phyloP scores from a whole-genome alignment of 2,113 vertebrate species.

The Poecilia latipinna region DNA sequence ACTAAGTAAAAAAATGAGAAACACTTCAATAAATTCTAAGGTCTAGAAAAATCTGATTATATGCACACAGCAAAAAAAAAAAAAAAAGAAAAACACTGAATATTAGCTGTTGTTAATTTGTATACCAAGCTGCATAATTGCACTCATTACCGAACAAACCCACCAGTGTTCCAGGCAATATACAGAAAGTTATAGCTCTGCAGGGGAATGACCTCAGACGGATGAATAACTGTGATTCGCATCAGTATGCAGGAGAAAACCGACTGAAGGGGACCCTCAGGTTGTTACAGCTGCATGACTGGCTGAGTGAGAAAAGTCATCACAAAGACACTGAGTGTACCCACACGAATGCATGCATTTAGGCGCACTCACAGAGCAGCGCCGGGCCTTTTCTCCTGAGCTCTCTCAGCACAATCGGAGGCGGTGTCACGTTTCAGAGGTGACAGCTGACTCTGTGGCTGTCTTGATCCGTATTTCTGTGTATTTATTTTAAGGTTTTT shows the following conservation, averaged over 20 bases:
- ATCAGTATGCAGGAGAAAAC: slow-evolving; percentile 32
- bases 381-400: slow-evolving; percentile 39
- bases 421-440: slow-evolving; percentile 73
- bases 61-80: not conserved
- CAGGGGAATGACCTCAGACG: slow-evolving; percentile 26
- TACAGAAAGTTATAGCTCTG: slow-evolving; percentile 15
- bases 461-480: not conserved
- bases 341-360: slow-evolving; percentile 4
- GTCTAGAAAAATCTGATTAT: slow-evolving; percentile 12
- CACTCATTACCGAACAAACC: slow-evolving; percentile 33
- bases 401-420: slow-evolving; percentile 72
- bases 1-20: slow-evolving; percentile 34
- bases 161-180: slow-evolving; percentile 24
- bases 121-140: slow-evolving; percentile 44
- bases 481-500: no score
- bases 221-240: slow-evolving; percentile 18
- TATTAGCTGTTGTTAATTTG: slow-evolving; percentile 24
- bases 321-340: slow-evolving; percentile 21
- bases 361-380: slow-evolving; percentile 11
- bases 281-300: slow-evolving; percentile 30
- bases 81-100: slow-evolving; percentile 10
- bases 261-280: slow-evolving; percentile 37
- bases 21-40: not conserved
- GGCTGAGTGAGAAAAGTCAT: slow-evolving; percentile 10
- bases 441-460: slow-evolving; percentile 44